Evolutionary conservation across 2,113 vertebrate species (phyloP).

Genomic region (Galeopterus variegatus): DNA sequence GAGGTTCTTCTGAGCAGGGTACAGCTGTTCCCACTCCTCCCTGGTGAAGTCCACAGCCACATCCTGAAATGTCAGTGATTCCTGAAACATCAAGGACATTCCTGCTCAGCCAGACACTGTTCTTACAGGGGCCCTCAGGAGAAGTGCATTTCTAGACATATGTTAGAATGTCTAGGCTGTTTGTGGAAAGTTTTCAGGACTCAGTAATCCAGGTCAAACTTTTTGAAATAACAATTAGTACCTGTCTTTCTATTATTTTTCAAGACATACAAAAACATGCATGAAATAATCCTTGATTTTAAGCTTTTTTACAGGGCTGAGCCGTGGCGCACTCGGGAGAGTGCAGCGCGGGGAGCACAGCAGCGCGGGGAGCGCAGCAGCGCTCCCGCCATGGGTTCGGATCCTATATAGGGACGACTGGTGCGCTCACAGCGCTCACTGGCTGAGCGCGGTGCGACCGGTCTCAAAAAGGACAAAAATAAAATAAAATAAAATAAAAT

Average conservation of each 20-base stretch:
- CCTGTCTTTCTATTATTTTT: neutral
- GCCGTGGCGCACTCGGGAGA: no score
- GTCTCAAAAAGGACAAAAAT: no score
- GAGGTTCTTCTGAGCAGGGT: conserved; percentile 69
- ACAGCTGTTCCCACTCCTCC: conserved; percentile 74
- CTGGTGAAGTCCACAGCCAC: conserved; percentile 74
- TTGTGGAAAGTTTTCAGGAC: neutral
- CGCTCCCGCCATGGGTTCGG: no score
- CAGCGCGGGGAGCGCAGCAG: no score
- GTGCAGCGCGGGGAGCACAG: no score
- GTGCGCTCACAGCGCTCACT: no score
- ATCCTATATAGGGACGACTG: no score
- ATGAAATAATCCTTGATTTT: neutral
- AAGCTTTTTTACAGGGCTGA: neutral
- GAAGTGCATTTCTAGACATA: neutral
- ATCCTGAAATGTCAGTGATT: conserved; percentile 69
- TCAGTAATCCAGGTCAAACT: neutral
- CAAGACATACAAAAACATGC: neutral
- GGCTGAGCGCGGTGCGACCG: no score
- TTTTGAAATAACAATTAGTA: neutral
- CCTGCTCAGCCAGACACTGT: neutral
- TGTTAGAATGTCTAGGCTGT: neutral
- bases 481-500: no score
- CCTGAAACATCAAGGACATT: conserved; percentile 56
- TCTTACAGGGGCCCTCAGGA: neutral